Percentiles rank a stretch among this genome's conserved stretches.
Evolutionary conservation across 2,797 vertebrate species (phyloP).

Genomic region (Heterohyrax brucei): DNA sequence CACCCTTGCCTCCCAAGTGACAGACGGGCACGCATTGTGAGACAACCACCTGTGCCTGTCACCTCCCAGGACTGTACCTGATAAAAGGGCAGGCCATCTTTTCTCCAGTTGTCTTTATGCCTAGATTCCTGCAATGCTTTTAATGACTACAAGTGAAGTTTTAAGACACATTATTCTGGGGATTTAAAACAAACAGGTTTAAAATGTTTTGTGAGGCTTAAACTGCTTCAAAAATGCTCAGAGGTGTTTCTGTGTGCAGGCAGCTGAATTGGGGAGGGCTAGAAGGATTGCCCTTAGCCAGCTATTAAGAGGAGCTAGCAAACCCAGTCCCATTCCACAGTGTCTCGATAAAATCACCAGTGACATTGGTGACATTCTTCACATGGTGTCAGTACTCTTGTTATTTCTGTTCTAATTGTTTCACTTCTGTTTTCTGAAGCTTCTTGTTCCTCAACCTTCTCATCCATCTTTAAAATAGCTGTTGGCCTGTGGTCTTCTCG

Average conservation of each 20-base stretch:
- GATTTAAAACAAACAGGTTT: conserved; percentile 12
- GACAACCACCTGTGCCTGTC: not conserved
- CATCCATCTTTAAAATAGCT: too few species aligned
- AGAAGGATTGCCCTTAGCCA: not conserved
- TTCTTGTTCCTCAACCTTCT: too few species aligned
- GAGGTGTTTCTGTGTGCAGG: not conserved
- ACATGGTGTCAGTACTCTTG: too few species aligned
- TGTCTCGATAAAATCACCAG: too few species aligned
- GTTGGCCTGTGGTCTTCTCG: too few species aligned
- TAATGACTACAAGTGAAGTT: conserved; percentile 34
- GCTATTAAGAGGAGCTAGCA: not conserved
- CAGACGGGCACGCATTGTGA: not conserved
- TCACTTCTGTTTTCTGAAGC: too few species aligned
- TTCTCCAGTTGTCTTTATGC: conserved; percentile 23
- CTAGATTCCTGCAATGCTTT: conserved; percentile 38
- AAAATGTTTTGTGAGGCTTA: conserved; percentile 11
- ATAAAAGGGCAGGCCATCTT: not conserved
- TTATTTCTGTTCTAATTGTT: too few species aligned
- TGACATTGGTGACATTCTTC: too few species aligned
- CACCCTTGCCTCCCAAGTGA: not conserved
- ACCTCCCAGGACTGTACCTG: not conserved
- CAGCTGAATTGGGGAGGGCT: not conserved
- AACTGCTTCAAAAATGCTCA: not conserved
- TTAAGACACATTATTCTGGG: conserved; percentile 16
- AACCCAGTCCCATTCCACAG: too few species aligned